Conservation (phyloP, 2,797 vertebrate genomes). For the Sternarchorhynchus goeldii region DNA sequence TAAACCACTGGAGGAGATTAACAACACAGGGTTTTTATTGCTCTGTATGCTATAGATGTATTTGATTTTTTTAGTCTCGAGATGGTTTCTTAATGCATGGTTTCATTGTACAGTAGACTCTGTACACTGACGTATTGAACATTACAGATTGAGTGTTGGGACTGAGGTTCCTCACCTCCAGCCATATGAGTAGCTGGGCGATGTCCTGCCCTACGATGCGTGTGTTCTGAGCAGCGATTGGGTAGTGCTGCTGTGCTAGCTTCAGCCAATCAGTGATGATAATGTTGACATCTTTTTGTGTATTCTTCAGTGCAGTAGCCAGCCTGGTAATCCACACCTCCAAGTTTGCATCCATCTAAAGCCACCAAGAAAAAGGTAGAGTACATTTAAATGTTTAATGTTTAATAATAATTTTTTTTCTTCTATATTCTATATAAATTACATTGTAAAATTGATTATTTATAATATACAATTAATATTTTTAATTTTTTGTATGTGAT, state of each 20-base stretch:
- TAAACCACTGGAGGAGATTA: too few species aligned
- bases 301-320: conserved; percentile 78
- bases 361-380: conserved; percentile 7
- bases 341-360: conserved; percentile 83
- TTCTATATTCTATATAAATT: too few species aligned
- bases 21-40: too few species aligned
- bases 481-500: too few species aligned
- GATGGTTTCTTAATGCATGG: too few species aligned
- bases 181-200: conserved; percentile 80
- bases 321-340: conserved; percentile 86
- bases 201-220: conserved; percentile 86
- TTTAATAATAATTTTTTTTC: neutral
- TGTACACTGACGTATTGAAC: too few species aligned
- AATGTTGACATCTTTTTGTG: conserved; percentile 77
- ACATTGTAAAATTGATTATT: too few species aligned
- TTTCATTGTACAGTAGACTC: too few species aligned
- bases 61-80: too few species aligned
- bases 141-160: too few species aligned
- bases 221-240: conserved; percentile 81
- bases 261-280: conserved; percentile 85
- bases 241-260: conserved; percentile 84
- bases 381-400: neutral
- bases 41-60: too few species aligned
- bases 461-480: too few species aligned
- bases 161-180: conserved; percentile 77